Evolutionary conservation across 2,797 vertebrate species (phyloP).

Genomic region (Tamandua tetradactyla): DNA sequence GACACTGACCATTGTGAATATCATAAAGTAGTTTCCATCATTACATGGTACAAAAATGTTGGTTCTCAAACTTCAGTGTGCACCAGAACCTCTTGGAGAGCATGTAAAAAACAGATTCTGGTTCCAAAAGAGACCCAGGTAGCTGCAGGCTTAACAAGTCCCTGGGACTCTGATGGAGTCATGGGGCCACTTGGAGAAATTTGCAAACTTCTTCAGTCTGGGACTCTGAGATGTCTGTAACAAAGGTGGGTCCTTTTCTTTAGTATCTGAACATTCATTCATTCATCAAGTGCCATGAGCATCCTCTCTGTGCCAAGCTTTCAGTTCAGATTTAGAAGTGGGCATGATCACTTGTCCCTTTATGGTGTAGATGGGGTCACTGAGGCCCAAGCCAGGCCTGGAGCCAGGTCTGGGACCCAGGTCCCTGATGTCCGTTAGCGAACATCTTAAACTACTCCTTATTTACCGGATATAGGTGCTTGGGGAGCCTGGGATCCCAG

Average conservation of each 20-base stretch:
- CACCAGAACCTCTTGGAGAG: background rate
- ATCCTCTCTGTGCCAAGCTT: background rate
- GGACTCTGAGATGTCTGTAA: background rate
- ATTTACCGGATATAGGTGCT: background rate
- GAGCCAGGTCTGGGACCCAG: background rate
- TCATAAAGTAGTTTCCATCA: background rate
- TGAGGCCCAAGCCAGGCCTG: background rate
- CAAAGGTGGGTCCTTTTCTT: background rate
- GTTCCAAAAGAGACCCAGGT: background rate
- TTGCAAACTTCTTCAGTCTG: background rate
- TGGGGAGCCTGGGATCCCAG: background rate
- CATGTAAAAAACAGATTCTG: background rate
- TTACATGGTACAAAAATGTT: background rate
- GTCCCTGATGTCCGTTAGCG: background rate
- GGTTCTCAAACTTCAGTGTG: background rate
- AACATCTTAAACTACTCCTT: background rate
- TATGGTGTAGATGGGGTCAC: background rate
- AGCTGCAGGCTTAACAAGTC: background rate
- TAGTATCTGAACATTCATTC: background rate
- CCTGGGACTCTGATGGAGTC: background rate
- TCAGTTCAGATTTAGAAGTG: background rate
- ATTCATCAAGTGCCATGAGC: background rate
- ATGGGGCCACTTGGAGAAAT: background rate
- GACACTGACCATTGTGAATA: background rate
- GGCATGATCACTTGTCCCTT: background rate